Percentiles rank a stretch among this genome's conserved stretches.
phyloP scores from a whole-genome alignment of 2,113 vertebrate genomes.

The Lontra canadensis region DNA sequence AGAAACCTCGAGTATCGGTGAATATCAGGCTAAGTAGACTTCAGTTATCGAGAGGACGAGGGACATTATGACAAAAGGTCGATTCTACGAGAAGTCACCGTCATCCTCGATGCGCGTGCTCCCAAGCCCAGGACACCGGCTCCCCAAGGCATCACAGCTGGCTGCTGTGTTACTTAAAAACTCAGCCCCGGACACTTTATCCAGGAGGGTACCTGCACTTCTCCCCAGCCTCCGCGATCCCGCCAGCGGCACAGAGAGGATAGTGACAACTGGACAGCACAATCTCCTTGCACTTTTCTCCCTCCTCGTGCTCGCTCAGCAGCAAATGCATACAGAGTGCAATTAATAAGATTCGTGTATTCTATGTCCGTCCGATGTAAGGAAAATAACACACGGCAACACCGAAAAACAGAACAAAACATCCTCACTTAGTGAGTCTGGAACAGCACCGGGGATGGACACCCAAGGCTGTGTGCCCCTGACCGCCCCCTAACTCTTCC shows the following conservation, averaged over 20 bases:
- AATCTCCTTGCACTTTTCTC: background rate
- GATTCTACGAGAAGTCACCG: background rate
- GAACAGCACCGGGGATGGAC: background rate
- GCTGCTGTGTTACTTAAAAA: too few relatives aligned
- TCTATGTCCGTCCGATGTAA: background rate
- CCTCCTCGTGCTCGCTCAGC: background rate
- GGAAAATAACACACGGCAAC: background rate
- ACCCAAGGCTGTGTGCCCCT: background rate
- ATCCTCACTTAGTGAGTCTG: background rate
- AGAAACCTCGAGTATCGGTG: background rate
- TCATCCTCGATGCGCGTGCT: background rate
- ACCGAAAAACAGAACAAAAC: background rate
- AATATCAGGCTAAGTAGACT: background rate
- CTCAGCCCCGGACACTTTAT: background rate
- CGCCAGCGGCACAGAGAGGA: background rate
- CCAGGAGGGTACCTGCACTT: background rate
- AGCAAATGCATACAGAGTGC: background rate
- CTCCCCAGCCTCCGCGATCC: background rate
- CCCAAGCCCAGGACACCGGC: background rate
- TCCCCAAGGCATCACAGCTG: too few relatives aligned
- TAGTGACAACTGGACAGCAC: background rate
- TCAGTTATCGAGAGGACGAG: background rate
- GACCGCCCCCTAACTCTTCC: background rate
- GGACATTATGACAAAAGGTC: background rate
- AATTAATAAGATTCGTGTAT: rapidly evolving